Percentiles rank a stretch among this genome's conserved stretches.
phyloP scores from a whole-genome alignment of 2,797 vertebrate genomes.

The Apodemus agrarius region DNA sequence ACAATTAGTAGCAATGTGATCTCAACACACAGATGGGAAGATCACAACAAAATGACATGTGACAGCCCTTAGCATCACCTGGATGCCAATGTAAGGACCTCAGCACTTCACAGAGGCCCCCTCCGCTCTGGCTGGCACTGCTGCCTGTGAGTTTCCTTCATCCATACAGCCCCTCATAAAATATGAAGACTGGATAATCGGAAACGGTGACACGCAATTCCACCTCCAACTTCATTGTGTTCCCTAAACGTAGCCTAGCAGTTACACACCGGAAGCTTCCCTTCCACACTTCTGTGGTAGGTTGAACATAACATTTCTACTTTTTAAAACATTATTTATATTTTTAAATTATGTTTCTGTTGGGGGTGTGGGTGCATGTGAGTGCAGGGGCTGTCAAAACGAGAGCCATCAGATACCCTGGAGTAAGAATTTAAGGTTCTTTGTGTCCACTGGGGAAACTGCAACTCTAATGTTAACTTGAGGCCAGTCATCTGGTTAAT shows the following conservation, averaged over 20 bases:
- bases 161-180: neutral
- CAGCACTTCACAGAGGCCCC: neutral
- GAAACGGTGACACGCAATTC: neutral
- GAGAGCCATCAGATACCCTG: neutral
- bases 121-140: neutral
- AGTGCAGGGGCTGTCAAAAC: neutral
- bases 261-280: neutral
- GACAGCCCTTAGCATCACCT: neutral
- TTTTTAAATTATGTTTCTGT: neutral
- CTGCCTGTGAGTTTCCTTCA: neutral
- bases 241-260: neutral
- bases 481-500: neutral
- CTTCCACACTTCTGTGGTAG: constrained; percentile 22
- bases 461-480: neutral
- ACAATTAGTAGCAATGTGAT: constrained; percentile 1
- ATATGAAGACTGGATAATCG: constrained; percentile 9
- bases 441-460: neutral
- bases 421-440: neutral
- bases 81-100: neutral
- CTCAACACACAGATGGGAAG: neutral
- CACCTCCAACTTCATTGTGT: neutral
- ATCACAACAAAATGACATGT: neutral
- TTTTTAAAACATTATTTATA: neutral
- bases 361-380: neutral
- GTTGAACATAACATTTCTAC: constrained; percentile 32